Base-by-base conservation (phyloP, 2,113 vertebrate species). In the Malaclemys terrapin region DNA sequence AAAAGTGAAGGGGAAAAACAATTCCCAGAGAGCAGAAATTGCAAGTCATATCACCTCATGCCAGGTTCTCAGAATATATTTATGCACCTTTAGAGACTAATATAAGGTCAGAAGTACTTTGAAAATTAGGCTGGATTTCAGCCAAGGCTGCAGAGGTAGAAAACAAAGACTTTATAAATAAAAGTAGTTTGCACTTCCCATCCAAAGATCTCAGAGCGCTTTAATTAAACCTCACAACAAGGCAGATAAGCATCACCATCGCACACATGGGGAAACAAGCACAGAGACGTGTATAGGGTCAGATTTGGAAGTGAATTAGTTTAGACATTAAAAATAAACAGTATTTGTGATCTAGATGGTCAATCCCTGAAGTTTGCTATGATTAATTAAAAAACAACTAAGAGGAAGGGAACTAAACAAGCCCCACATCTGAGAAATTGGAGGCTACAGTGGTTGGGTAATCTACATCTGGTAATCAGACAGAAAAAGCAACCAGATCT, bases 111-210 rank as follows among this genome's bases (percentile, higher is more conserved):
- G 38, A 93, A 78, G 57, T 12, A 54, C 57, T 93, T 53, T 83
- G n/a, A 42, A 54, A 88, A 94, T 47, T 87, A 59, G 90, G 31
- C 31, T 80, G 31, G 87, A 84, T 72, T 88, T 91, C 50, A 93
- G 38, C 49, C 57, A 92, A 91, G 84, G 65, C 52, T 52, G 62
- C 49, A 89, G 65, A 49, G 52, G 82, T 27, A 49, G 20, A 69
- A 82, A 31, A 76, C 45, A 45, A 87, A 79, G 45, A 87, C 47
- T 47, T 45, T 31, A 38, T 72, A 72, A 72, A 72, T 24, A 93
- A 69, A 24, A 47, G 5, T 72, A 8, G 25, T 93, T 88, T 42
- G 29, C 17, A 88, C 16, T 84, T 6, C 7, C 10, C 72, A 78
- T 82, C 59, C 42, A 24, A 78, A 78, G 12, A 47, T 29, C 42